Evolutionary conservation across 2,113 vertebrate genomes (phyloP).

Genomic region (Monopterus albus): DNA sequence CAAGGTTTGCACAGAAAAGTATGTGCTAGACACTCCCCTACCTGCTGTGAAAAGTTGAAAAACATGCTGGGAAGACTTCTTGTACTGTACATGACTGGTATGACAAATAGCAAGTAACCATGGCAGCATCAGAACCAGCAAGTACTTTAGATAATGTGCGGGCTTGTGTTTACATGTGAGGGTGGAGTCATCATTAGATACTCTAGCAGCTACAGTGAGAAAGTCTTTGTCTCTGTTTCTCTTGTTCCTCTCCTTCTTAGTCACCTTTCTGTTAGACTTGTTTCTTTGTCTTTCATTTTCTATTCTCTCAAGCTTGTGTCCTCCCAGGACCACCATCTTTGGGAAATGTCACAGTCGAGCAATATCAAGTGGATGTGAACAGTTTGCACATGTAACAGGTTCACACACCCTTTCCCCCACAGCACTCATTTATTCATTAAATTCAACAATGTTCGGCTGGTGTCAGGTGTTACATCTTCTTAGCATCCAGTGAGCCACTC

Average conservation of each 20-base stretch:
- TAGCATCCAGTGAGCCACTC: too few species aligned
- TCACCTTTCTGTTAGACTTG: constrained; percentile 19
- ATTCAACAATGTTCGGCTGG: not conserved
- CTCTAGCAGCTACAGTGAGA: not conserved
- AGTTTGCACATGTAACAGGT: not conserved
- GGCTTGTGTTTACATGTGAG: constrained; percentile 47
- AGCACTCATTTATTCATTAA: constrained; percentile 3
- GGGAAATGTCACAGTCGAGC: not conserved
- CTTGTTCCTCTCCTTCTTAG: constrained; percentile 10
- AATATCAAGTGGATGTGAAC: not conserved
- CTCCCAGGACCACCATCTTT: not conserved
- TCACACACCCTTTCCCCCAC: not conserved
- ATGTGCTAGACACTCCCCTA: constrained; percentile 23
- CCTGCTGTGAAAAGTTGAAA: not conserved
- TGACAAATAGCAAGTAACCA: constrained; percentile 42
- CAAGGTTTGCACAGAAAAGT: not conserved
- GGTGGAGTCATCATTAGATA: constrained; percentile 44
- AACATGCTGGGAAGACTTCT: constrained; percentile 4
- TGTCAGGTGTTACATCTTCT: not conserved
- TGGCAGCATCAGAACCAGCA: constrained; percentile 3
- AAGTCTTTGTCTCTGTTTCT: not conserved
- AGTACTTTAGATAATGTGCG: not conserved
- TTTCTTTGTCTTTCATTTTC: constrained; percentile 4
- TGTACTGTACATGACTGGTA: not conserved
- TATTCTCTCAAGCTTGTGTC: not conserved